These are phyloP conservation scores for Nycticryphes semicollaris DNA, from an alignment of 2,113 vertebrate species.

Conservation along the genomic window DNA sequence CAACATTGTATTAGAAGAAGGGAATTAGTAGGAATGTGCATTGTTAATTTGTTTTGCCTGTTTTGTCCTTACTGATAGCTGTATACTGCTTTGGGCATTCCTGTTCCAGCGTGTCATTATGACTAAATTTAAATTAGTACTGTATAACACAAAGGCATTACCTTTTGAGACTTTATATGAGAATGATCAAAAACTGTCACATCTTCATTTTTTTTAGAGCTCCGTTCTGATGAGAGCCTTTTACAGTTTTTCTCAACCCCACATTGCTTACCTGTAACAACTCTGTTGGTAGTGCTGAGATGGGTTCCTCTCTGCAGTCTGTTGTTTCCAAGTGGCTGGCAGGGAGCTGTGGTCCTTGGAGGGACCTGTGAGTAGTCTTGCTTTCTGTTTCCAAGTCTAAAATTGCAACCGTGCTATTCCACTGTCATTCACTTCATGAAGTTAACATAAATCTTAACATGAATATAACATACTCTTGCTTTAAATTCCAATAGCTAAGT, in stretches of 20 bases:
- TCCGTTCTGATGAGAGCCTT: neutral
- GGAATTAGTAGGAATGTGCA: neutral
- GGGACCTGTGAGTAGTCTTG: neutral
- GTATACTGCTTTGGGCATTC: neutral
- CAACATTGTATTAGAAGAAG: neutral
- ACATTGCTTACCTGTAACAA: slow-evolving; percentile 67
- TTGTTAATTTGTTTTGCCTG: neutral
- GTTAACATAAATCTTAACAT: neutral
- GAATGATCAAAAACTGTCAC: neutral
- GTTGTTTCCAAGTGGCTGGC: slow-evolving; percentile 31
- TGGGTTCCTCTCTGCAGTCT: neutral
- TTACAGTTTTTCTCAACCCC: neutral
- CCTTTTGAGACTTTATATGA: neutral
- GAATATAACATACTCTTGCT: neutral
- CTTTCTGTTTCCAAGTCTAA: slow-evolving; percentile 59
- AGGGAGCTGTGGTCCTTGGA: slow-evolving; percentile 69
- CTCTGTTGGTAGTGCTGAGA: neutral
- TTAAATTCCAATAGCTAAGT: neutral
- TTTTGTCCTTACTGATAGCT: neutral
- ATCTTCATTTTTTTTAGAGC: neutral
- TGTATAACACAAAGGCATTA: neutral
- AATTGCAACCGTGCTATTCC: slow-evolving; percentile 42
- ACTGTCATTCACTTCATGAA: neutral
- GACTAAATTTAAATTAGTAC: neutral
- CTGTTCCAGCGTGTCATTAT: neutral